Conservation (phyloP, 2,888 invertebrate genomes). For the Lymantria dispar region DNA sequence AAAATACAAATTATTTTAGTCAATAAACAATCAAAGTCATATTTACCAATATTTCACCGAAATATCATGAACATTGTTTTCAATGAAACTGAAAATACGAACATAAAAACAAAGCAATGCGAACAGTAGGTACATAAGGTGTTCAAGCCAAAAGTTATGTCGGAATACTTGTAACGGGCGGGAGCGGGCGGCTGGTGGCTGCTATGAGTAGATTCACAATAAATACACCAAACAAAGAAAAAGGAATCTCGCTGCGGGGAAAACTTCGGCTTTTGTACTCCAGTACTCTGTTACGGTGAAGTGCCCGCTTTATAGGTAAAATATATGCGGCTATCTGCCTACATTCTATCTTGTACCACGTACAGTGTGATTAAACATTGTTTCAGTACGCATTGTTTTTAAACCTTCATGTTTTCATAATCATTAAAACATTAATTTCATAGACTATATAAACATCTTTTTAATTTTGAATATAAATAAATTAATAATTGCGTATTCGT, state of each 20-base stretch:
- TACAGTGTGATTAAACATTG: neutral
- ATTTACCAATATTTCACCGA: no score
- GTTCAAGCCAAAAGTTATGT: constrained; percentile 75
- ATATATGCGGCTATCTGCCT: constrained; percentile 35
- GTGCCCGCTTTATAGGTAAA: constrained; percentile 46
- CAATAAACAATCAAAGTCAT: no score
- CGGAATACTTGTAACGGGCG: constrained; percentile 75
- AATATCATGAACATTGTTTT: no score
- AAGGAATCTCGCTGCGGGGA: constrained; percentile 78
- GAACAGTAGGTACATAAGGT: constrained; percentile 45
- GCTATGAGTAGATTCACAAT: constrained; percentile 82
- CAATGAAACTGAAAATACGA: constrained; percentile 26
- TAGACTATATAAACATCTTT: no score
- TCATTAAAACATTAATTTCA: no score
- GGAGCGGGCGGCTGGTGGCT: constrained; percentile 31
- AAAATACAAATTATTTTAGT: no score
- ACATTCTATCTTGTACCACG: neutral
- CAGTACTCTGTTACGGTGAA: constrained; percentile 50
- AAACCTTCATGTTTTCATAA: neutral
- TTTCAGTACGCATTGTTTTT: neutral
- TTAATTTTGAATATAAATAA: no score
- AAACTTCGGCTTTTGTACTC: constrained; percentile 76
- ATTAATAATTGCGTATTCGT: no score
- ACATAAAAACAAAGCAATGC: constrained; percentile 35
- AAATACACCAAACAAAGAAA: constrained; percentile 82